Conservation (phyloP, 2,113 vertebrate genomes). For the Tamias sibiricus region DNA sequence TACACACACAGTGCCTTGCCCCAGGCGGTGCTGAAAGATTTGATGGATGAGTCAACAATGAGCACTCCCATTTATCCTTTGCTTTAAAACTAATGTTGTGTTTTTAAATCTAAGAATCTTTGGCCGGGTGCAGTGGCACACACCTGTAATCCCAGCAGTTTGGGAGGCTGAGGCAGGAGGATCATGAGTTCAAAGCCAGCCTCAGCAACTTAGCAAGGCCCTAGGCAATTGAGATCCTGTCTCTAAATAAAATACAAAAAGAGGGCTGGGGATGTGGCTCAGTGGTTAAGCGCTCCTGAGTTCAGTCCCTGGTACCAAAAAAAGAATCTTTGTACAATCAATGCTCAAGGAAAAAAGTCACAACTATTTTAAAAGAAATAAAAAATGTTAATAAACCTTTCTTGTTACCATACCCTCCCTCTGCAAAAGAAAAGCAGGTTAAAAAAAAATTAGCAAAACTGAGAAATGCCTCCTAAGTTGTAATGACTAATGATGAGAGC, state of each 20-base stretch:
- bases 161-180: too few relatives aligned
- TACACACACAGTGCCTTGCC: neutral
- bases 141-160: too few relatives aligned
- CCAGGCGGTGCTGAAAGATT: neutral
- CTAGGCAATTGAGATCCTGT: too few relatives aligned
- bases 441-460: neutral
- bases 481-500: neutral
- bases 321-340: neutral
- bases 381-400: conserved; percentile 43
- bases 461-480: conserved; percentile 24
- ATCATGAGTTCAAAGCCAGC: too few relatives aligned
- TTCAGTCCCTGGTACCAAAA: too few relatives aligned
- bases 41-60: neutral
- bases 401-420: neutral
- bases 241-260: too few relatives aligned
- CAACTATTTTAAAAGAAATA: conserved; percentile 9
- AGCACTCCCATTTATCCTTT: neutral
- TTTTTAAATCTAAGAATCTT: neutral
- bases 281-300: too few relatives aligned
- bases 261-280: too few relatives aligned
- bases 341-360: neutral
- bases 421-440: neutral
- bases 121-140: neutral
- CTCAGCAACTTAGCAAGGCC: too few relatives aligned
- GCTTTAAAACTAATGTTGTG: neutral